Evolutionary conservation across 1,140 invertebrate genomes (phyloP), one percentile per base, ranked within the genome.

Genomic region (Drosophila parabipectinata): DNA sequence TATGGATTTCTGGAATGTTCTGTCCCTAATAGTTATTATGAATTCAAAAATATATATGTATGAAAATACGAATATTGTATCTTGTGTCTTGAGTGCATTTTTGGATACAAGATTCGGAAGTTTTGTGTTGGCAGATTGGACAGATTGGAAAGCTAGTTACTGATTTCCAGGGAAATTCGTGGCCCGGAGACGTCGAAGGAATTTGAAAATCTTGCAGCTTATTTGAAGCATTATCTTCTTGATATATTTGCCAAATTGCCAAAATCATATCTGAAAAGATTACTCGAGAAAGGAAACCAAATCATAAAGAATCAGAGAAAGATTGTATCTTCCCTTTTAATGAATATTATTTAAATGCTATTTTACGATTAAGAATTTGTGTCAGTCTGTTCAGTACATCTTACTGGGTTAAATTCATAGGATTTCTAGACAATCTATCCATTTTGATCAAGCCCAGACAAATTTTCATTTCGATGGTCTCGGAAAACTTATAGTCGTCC

Each of bases 361-460:
- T 5, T 28, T 28, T 12, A 37, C 32, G 12, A 37, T 10, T 32
- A 12, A 12, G 9, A 37, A 10, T 9, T 0, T 0, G 3, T 3
- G 12, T 10, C 34, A 37, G 10, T 37, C 34, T 1, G 3, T 8
- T 32, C 1, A 18, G 10, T 12, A 10, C 34, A 12, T 37, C 3
- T 12, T 4, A 5, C 18, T 34, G 6, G 7, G 12, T 6, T 3
- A 41, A 28, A 18, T 15, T 10, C 24, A 50, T 24, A 6, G 44
- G 55, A 9, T 15, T 2, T 3, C 9, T 30, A 5, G 24, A 0
- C 9, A 41, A n/a, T 15, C 4, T n/a, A 2, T 69, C 63, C 3
- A 50, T 39, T 39, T 26, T 69, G n/a, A 64, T 64, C 28, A 69
- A 26, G 2, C 63, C 63, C 5, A 69, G 21, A 1, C n/a, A 10